A percentile compares a stretch with the other conserved stretches of the same genome.
Conservation (phyloP, 2,888 invertebrate genomes). For the Cremastinae sp. region DNA sequence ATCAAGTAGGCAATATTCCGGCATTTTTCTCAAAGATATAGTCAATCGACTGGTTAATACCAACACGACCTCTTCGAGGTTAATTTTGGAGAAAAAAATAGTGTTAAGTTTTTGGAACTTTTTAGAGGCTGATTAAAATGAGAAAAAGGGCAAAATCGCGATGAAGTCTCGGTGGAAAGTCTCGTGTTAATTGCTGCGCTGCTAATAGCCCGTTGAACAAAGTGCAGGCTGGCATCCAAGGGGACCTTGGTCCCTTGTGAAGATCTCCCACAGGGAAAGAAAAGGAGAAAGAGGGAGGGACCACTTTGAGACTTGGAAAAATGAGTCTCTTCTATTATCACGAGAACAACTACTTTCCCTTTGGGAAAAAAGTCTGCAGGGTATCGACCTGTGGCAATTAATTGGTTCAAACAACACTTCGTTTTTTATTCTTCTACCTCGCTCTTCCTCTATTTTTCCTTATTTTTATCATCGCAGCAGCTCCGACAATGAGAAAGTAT, state of each 20-base stretch:
- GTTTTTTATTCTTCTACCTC: background rate
- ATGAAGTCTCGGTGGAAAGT: background rate
- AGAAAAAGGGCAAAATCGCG: slow-evolving; percentile 3
- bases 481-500: background rate
- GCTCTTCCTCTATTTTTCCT: background rate
- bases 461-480: slow-evolving; percentile 2
- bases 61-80: too few species aligned
- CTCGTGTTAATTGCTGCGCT: slow-evolving; percentile 32
- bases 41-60: too few species aligned
- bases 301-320: slow-evolving; percentile 32
- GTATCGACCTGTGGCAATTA: slow-evolving; percentile 44
- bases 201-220: slow-evolving; percentile 43
- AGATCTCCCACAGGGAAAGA: slow-evolving; percentile 28
- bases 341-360: slow-evolving; percentile 27
- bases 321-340: slow-evolving; percentile 25
- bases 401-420: slow-evolving; percentile 29
- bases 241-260: slow-evolving; percentile 29
- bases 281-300: background rate
- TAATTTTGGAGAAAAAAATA: background rate
- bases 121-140: background rate
- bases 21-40: too few species aligned
- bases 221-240: slow-evolving; percentile 41
- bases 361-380: slow-evolving; percentile 23
- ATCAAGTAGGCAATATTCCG: too few species aligned
- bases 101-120: background rate